Evolutionary conservation across 1,140 invertebrate species (phyloP), one percentile per base, ranked within the genome.

Genomic region (Augochlora pura): DNA sequence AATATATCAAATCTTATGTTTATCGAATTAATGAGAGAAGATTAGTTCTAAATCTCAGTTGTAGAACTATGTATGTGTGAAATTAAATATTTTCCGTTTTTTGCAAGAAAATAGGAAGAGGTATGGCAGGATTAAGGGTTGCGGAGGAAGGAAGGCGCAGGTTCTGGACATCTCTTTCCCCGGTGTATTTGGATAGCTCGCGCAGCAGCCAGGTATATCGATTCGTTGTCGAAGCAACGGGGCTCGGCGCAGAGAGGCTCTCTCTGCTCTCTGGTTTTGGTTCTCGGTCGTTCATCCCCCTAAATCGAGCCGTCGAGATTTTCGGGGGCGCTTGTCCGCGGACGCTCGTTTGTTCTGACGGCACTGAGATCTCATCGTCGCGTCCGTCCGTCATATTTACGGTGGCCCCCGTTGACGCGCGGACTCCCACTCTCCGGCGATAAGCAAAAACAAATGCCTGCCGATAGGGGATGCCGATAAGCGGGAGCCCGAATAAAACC

Each of bases 381-480:
- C 54, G 72, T 83, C 83, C 85, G 87, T 88, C 84, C 81, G 83
- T 90, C 88, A 90, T 89, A 86, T 89, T 88, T 88, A 89, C 87
- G 81, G 78, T 85, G 76, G 70, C 73, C 65, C 76, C 66, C 76
- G 64, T 82, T 77, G 86, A 46, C 42, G 12, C 42, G 42, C 10
- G 42, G 10, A 46, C 9, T 14, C 42, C 0, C 42, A 75, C 71
- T 74, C 66, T 74, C 54, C 18, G 18, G 70, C 81, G 88, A 90
- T 90, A 90, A 90, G 87, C 88, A 89, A 89, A 88, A 90, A 90
- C 88, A 90, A 90, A 90, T 90, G 88, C 88, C 87, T 87, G 80
- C 81, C 87, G 88, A 90, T 90, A 90, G 86, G 73, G 75, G 63
- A 18, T 54, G 52, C 63, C 76, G 84, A 86, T 86, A 86, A 72